These are phyloP conservation scores for Sarcoramphus papa DNA, from an alignment of 2,797 vertebrate species.

Conservation along the genomic window DNA sequence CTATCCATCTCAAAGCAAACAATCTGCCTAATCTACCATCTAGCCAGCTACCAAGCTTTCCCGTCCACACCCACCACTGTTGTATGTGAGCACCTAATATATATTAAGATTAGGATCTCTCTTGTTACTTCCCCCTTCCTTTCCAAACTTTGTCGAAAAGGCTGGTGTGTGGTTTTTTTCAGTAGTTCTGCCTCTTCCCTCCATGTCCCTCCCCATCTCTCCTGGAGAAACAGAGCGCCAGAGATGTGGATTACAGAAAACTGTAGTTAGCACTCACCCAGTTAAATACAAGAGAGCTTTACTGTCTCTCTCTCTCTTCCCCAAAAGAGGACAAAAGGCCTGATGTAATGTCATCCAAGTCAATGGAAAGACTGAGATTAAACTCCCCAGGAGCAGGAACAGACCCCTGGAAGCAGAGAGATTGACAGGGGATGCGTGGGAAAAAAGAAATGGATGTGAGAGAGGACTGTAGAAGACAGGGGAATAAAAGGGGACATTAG, in stretches of 20 bases:
- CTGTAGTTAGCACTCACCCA: not conserved
- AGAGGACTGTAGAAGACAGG: not conserved
- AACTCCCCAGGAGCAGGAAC: not conserved
- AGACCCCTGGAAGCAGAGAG: not conserved
- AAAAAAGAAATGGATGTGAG: not conserved
- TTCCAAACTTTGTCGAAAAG: not conserved
- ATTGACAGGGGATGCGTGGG: not conserved
- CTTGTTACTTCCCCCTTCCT: not conserved
- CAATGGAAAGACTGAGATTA: not conserved
- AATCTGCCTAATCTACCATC: not conserved
- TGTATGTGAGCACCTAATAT: not conserved
- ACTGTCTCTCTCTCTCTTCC: not conserved
- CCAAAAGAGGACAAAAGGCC: not conserved
- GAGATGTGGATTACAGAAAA: not conserved
- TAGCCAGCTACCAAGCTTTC: not conserved
- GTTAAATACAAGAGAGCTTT: not conserved
- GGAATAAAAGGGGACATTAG: not conserved
- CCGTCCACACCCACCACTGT: not conserved
- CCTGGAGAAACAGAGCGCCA: not conserved
- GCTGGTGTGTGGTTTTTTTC: not conserved
- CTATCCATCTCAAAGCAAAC: not conserved
- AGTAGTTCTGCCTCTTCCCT: not conserved
- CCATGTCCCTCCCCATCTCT: not conserved
- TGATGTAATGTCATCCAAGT: not conserved
- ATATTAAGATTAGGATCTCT: conserved; percentile 12